Evolutionary conservation across 2,888 invertebrate species (phyloP), one percentile per base, ranked within the genome.

Genomic region (Nesidiocoris tenuis): DNA sequence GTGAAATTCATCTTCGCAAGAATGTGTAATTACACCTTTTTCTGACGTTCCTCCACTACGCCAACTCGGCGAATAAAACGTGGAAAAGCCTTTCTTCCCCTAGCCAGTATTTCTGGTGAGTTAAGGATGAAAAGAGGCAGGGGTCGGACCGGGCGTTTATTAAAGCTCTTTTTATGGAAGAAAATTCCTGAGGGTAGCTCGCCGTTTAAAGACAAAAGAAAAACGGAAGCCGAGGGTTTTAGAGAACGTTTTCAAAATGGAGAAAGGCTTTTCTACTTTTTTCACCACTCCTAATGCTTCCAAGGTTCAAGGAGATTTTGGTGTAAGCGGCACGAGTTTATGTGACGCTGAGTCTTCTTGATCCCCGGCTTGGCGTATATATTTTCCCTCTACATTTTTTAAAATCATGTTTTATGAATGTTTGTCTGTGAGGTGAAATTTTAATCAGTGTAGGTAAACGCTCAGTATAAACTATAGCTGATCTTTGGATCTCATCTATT

Each of bases 11-110:
- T 72, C 72, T 61, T 72, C 39, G 72, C 72, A 72, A 72, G 72
- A 72, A 72, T 72, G 72, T 72, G 72, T 72, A 72, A 72, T 72
- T 72, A 72, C 72, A 72, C 61, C 61, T 72, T 72, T 72, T 72
- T 72, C 72, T 72, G 61, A 63, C 61, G 72, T 63, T 55, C 71
- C 61, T 19, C 22, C 39, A 16, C 19, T 5, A 19, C 59, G 59
- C 59, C 59, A 19, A 59, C 17, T 59, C 59, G 19, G n/a, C 39
- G 59, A 59, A 59, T 59, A 59, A 59, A 59, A 59, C 59, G 59
- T 59, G 59, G 39, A 39, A 39, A 39, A 39, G 39, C 39, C 39
- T 39, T 39, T 12, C 39, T 39, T 39, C 39, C n/a, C 39, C 39
- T 39, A 39, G 3, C 39, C 39, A 39, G 39, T 39, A 59, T n/a